These are phyloP conservation scores for Phrynocephalus vlangalii DNA, from an alignment of 2,797 vertebrate genomes.

Conservation along the genomic window DNA sequence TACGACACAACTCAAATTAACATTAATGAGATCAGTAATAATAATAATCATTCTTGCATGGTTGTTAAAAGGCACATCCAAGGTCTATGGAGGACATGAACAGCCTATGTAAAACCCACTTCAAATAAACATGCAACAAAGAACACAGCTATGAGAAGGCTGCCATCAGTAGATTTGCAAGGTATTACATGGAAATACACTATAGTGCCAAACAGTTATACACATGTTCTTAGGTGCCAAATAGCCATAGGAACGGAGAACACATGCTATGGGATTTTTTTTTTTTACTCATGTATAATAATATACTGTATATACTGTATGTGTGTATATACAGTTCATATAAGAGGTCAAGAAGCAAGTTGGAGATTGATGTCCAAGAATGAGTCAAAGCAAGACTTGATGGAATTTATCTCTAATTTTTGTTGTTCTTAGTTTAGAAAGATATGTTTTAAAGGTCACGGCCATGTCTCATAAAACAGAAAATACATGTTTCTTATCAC, in stretches of 20 bases:
- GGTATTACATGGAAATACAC: not conserved
- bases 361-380: no score
- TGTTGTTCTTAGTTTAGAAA: no score
- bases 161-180: not conserved
- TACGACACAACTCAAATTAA: constrained; percentile 35
- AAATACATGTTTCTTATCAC: no score
- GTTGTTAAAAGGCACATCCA: constrained; percentile 22
- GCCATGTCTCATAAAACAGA: no score
- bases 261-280: no score
- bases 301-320: no score
- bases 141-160: not conserved
- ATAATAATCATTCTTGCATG: constrained; percentile 20
- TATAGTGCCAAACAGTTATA: not conserved
- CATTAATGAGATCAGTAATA: constrained; percentile 10
- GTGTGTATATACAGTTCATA: no score
- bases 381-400: no score
- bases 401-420: no score
- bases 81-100: not conserved
- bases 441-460: no score
- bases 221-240: not conserved
- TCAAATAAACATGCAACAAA: constrained; percentile 9
- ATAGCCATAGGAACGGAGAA: not conserved
- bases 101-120: not conserved
- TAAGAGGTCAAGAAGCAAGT: no score
- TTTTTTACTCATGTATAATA: no score